Conservation (phyloP, 1,140 invertebrate genomes). For the Meteorus sp. region DNA sequence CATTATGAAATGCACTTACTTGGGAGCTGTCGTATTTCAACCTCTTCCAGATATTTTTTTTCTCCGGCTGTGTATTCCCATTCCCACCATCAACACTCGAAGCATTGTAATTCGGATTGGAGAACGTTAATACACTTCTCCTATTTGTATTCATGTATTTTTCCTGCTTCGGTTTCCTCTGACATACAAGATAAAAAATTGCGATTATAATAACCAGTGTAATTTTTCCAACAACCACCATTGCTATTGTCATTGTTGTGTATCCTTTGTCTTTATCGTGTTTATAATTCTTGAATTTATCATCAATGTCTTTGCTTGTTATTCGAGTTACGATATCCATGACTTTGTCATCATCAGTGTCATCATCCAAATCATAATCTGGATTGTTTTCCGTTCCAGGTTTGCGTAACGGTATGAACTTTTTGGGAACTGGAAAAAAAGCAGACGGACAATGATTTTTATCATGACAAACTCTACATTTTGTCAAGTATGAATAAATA, state of each 20-base stretch:
- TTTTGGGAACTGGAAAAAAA: slow-evolving; percentile 46
- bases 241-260: slow-evolving; percentile 49
- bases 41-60: slow-evolving; percentile 70
- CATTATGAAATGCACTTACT: slow-evolving; percentile 53
- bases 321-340: slow-evolving; percentile 32
- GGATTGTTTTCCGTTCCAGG: slow-evolving; percentile 51
- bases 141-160: slow-evolving; percentile 64
- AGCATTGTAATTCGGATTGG: slow-evolving; percentile 79
- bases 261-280: slow-evolving; percentile 39
- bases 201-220: slow-evolving; percentile 49
- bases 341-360: slow-evolving; percentile 37
- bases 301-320: slow-evolving; percentile 33
- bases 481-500: slow-evolving; percentile 1
- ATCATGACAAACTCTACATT: too few species aligned
- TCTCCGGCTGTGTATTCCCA: slow-evolving; percentile 52
- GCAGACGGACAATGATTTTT: slow-evolving; percentile 33
- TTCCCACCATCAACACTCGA: slow-evolving; percentile 52
- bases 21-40: slow-evolving; percentile 73
- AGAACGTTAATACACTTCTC: slow-evolving; percentile 71
- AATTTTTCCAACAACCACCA: slow-evolving; percentile 48
- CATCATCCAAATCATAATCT: slow-evolving; percentile 48
- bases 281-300: slow-evolving; percentile 43
- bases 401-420: slow-evolving; percentile 47
- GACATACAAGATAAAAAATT: slow-evolving; percentile 59
- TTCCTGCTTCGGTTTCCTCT: slow-evolving; percentile 61